Evolutionary conservation across 2,888 invertebrate genomes (phyloP), one percentile per base, ranked within the genome.

Genomic region (Harmothoe impar): DNA sequence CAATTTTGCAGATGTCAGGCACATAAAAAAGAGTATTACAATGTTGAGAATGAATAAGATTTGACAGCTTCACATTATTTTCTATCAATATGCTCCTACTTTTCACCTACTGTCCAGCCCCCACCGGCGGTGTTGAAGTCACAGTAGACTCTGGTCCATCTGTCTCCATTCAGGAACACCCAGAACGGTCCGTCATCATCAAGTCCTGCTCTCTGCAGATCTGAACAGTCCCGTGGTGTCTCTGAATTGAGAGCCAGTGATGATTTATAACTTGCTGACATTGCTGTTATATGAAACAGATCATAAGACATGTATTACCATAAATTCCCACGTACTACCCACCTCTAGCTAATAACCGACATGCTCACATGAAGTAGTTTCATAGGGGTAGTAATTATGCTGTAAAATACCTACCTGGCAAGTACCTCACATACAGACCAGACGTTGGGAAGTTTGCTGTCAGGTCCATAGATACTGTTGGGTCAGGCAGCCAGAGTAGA

Each of bases 51-150:
- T n/a, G n/a, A n/a, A n/a, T n/a, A n/a, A n/a, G n/a, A n/a, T n/a
- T n/a, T n/a, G n/a, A n/a, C n/a, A n/a, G n/a, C n/a, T n/a, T n/a
- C n/a, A n/a, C n/a, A n/a, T n/a, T n/a, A n/a, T n/a, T n/a, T n/a
- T n/a, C n/a, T n/a, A n/a, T n/a, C n/a, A n/a, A n/a, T n/a, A n/a
- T n/a, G n/a, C n/a, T n/a, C n/a, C n/a, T n/a, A n/a, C n/a, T n/a
- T n/a, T n/a, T n/a, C n/a, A n/a, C n/a, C n/a, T n/a, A n/a, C n/a
- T n/a, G n/a, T n/a, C n/a, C n/a, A n/a, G n/a, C n/a, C n/a, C n/a
- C n/a, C n/a, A n/a, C n/a, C n/a, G n/a, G n/a, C n/a, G n/a, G 29
- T 72, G 25, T 72, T 23, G 31, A 72, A 72, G 72, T 72, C 72
- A 72, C 72, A 72, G 17, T 72, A 72, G 29, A 72, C 72, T 72